These are phyloP conservation scores for Enteromius viviparus DNA, from an alignment of 2,797 vertebrate species.

Conservation along the genomic window DNA sequence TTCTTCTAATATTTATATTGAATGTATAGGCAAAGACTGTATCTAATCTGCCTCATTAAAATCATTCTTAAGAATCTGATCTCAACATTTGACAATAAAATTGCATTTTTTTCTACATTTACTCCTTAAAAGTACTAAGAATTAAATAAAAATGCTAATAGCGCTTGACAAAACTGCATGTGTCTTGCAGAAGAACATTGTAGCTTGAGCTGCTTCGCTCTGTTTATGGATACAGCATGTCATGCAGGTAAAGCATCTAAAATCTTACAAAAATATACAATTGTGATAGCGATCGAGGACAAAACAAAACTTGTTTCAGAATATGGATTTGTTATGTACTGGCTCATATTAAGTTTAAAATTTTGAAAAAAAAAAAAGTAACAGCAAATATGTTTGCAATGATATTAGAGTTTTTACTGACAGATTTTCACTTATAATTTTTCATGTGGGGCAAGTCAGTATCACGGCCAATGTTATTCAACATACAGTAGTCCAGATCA, in stretches of 20 bases:
- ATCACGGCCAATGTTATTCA: neutral
- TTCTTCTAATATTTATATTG: too few relatives aligned
- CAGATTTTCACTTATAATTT: neutral
- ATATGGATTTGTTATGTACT: neutral
- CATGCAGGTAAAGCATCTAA: neutral
- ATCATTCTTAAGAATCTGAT: too few relatives aligned
- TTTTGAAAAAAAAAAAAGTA: neutral
- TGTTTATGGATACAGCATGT: neutral
- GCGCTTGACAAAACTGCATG: neutral
- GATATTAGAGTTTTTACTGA: neutral
- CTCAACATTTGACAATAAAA: neutral
- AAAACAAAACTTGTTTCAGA: neutral
- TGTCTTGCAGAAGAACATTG: too few relatives aligned
- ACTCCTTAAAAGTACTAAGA: neutral
- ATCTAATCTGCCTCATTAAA: too few relatives aligned
- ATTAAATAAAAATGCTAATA: neutral
- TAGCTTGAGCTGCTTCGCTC: neutral
- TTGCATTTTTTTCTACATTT: neutral
- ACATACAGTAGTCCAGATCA: slow-evolving; percentile 14
- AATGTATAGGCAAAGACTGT: too few relatives aligned
- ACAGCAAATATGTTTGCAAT: neutral
- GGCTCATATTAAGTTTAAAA: neutral
- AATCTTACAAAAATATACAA: neutral
- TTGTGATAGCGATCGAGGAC: neutral
- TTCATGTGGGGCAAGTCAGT: neutral